Percentiles rank a stretch among this genome's conserved stretches.
Evolutionary conservation across 2,113 vertebrate genomes (phyloP).

Genomic region (Brienomyrus brachyistius): DNA sequence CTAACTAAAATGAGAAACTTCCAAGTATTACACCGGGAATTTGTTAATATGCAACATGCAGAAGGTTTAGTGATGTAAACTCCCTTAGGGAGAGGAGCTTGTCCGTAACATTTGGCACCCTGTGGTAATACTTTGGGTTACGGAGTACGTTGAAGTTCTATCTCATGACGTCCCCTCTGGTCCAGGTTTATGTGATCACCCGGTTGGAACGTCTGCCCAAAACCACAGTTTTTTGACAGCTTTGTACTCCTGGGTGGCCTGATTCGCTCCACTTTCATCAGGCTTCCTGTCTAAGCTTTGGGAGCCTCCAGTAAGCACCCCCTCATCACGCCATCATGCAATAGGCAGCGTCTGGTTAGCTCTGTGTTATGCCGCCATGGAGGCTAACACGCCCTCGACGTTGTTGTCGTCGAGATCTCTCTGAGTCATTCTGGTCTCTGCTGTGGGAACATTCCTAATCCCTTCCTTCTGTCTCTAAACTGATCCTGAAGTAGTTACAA

Average conservation of each 20-base stretch:
- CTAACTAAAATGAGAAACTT: not conserved
- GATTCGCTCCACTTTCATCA: not conserved
- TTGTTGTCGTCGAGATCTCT: not conserved
- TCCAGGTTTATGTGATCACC: not conserved
- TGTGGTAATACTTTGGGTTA: not conserved
- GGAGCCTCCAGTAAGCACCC: not conserved
- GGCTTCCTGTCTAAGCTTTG: not conserved
- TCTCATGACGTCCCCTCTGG: not conserved
- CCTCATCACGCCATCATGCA: not conserved
- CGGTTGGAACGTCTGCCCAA: not conserved
- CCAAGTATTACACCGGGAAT: not conserved
- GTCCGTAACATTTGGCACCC: not conserved
- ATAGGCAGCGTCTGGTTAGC: not conserved
- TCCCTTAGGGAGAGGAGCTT: not conserved
- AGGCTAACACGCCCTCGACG: not conserved
- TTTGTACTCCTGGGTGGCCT: constrained; percentile 17
- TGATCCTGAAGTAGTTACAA: not conserved
- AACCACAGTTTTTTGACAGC: not conserved
- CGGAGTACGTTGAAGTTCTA: not conserved
- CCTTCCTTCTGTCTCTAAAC: not conserved
- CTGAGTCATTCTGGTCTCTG: not conserved
- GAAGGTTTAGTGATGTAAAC: not conserved
- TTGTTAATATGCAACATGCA: not conserved
- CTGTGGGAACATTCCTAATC: not conserved
- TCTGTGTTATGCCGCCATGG: no score